These are phyloP conservation scores for Mystacornis crossleyi DNA, from an alignment of 2,113 vertebrate genomes.

Conservation along the genomic window DNA sequence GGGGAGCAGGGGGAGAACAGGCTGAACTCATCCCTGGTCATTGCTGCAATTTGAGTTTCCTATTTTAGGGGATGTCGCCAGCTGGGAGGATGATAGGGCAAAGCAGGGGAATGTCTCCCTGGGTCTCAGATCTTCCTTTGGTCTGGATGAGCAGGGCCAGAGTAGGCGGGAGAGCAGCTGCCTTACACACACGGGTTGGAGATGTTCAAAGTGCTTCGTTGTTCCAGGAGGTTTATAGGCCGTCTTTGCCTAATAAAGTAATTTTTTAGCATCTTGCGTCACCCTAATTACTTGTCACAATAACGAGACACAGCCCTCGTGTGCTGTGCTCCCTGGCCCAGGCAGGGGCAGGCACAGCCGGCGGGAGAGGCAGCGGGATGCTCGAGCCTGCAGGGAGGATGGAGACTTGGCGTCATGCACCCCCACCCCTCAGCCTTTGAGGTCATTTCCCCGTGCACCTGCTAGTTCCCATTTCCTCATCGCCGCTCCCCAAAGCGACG, in stretches of 20 bases:
- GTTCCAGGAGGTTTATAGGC: conserved; percentile 62
- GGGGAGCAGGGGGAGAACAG: neutral
- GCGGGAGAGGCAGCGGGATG: neutral
- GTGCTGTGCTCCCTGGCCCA: neutral
- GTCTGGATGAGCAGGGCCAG: neutral
- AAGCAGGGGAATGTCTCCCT: neutral
- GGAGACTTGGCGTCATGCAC: neutral
- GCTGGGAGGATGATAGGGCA: neutral
- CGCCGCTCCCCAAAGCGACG: neutral
- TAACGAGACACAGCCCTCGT: conserved; percentile 4
- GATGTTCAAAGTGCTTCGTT: neutral
- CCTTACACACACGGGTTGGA: neutral
- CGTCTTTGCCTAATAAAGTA: conserved; percentile 73
- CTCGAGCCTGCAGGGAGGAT: neutral
- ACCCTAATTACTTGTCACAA: conserved; percentile 73
- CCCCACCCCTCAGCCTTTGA: neutral
- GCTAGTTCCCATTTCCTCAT: neutral
- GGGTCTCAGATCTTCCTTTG: neutral
- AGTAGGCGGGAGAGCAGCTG: neutral
- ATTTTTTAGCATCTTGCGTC: conserved; percentile 68
- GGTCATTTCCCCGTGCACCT: neutral
- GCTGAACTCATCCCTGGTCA: neutral
- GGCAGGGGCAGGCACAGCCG: neutral
- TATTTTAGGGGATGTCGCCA: neutral
- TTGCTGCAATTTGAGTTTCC: neutral